Conservation (phyloP, 2,113 vertebrate genomes). For the Anhinga rufa region DNA sequence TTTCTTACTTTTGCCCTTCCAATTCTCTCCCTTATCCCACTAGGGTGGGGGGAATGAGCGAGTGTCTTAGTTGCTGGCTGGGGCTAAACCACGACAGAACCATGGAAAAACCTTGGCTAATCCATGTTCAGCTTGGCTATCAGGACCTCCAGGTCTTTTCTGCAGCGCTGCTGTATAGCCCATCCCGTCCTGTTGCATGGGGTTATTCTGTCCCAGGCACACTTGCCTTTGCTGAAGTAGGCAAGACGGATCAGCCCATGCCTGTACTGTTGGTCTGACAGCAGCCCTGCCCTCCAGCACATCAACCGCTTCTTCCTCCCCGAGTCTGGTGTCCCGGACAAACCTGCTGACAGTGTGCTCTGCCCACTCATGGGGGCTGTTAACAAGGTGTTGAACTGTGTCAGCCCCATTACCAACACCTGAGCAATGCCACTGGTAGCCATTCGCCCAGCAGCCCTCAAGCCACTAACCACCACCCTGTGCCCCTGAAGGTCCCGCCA, state of each 20-base stretch:
- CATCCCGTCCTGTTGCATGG: neutral
- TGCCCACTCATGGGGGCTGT: neutral
- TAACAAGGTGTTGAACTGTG: neutral
- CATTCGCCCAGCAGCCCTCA: rapidly evolving
- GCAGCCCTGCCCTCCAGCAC: neutral
- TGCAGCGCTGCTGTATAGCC: neutral
- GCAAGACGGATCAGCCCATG: neutral
- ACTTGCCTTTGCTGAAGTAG: neutral
- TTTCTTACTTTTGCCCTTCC: too few species aligned
- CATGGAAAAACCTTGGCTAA: neutral
- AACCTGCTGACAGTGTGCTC: rapidly evolving
- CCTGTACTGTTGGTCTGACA: neutral
- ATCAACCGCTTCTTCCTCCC: neutral
- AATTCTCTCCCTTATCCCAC: too few species aligned
- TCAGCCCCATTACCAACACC: neutral
- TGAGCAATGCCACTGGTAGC: neutral
- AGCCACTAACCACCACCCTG: neutral
- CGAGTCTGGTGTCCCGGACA: rapidly evolving
- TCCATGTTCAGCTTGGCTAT: neutral
- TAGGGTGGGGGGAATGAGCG: too few species aligned
- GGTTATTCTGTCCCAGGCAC: neutral
- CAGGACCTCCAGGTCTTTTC: neutral
- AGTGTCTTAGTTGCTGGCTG: too few species aligned
- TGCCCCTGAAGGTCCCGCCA: neutral
- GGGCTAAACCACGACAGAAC: neutral